Evolutionary conservation across 1,140 invertebrate genomes (phyloP).

Genomic region (Gryon sp.): DNA sequence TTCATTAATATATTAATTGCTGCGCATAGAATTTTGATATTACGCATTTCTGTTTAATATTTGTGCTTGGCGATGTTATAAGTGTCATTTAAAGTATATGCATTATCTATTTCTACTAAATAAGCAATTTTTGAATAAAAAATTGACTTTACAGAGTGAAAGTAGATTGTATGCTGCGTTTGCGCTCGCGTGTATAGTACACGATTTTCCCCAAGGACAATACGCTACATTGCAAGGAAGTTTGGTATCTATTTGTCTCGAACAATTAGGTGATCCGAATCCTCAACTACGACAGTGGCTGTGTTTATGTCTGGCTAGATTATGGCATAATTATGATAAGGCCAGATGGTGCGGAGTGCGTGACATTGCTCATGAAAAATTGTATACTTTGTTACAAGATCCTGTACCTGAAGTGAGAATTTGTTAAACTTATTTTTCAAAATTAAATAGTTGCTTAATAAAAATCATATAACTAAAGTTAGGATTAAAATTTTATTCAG

Average conservation of each 20-base stretch:
- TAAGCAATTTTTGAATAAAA: no score
- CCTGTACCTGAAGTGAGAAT: slow-evolving; percentile 87
- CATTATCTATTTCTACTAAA: no score
- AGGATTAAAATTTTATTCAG: slow-evolving; percentile 2
- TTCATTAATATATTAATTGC: no score
- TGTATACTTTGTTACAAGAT: slow-evolving; percentile 89
- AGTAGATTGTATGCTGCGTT: slow-evolving; percentile 94
- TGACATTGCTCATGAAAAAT: slow-evolving; percentile 97
- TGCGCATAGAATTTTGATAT: no score
- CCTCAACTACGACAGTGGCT: slow-evolving; percentile 93
- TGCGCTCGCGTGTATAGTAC: slow-evolving; percentile 94
- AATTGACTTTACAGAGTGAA: slow-evolving; percentile 83
- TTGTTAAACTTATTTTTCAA: neutral
- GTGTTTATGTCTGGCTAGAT: slow-evolving; percentile 93
- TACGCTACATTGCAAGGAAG: slow-evolving; percentile 92
- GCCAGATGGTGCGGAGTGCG: slow-evolving; percentile 97
- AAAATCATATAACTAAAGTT: neutral
- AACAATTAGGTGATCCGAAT: slow-evolving; percentile 85
- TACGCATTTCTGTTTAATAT: no score
- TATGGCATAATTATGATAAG: slow-evolving; percentile 96
- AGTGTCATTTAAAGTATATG: no score
- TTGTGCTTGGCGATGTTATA: no score
- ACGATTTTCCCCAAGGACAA: slow-evolving; percentile 92
- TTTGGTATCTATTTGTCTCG: slow-evolving; percentile 93
- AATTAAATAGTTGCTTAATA: no score